These are phyloP conservation scores for Ypsolopha scabrella DNA, from an alignment of 2,888 invertebrate species.

Conservation along the genomic window DNA sequence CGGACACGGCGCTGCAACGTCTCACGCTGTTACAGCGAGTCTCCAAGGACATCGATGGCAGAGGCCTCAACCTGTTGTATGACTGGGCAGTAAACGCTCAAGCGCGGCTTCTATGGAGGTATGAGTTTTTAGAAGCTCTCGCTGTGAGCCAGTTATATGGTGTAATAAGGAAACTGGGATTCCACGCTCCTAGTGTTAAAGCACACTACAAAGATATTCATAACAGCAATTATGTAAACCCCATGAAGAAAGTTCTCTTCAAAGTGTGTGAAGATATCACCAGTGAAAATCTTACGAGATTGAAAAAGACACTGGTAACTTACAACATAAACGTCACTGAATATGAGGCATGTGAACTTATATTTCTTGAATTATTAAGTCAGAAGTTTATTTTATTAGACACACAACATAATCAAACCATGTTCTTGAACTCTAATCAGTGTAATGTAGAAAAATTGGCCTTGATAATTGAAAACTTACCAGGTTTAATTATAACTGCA, in stretches of 20 bases:
- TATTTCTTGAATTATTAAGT: conserved; percentile 22
- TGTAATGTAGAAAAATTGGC: conserved; percentile 30
- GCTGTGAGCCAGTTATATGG: conserved; percentile 41
- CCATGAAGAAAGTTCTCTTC: conserved; percentile 46
- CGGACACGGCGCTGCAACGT: conserved; percentile 49
- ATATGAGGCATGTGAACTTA: neutral
- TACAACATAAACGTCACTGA: conserved; percentile 14
- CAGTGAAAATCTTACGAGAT: conserved; percentile 27
- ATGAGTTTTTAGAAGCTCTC: conserved; percentile 55
- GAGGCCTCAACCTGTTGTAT: conserved; percentile 36
- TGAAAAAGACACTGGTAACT: conserved; percentile 38
- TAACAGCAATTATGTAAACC: conserved; percentile 33
- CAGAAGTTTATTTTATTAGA: conserved; percentile 35
- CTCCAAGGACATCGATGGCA: conserved; percentile 28
- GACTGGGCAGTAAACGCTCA: conserved; percentile 49
- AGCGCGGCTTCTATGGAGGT: conserved; percentile 35
- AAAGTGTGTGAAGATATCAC: conserved; percentile 48
- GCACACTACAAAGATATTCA: conserved; percentile 31
- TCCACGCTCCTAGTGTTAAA: conserved; percentile 31
- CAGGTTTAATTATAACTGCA: conserved; percentile 28
- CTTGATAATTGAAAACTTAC: conserved; percentile 36
- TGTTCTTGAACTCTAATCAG: conserved; percentile 17
- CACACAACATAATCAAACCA: conserved; percentile 16
- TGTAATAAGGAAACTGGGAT: conserved; percentile 45
- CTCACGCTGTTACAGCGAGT: conserved; percentile 43